Conservation (phyloP, 2,797 vertebrate species). For the Poecilia picta region DNA sequence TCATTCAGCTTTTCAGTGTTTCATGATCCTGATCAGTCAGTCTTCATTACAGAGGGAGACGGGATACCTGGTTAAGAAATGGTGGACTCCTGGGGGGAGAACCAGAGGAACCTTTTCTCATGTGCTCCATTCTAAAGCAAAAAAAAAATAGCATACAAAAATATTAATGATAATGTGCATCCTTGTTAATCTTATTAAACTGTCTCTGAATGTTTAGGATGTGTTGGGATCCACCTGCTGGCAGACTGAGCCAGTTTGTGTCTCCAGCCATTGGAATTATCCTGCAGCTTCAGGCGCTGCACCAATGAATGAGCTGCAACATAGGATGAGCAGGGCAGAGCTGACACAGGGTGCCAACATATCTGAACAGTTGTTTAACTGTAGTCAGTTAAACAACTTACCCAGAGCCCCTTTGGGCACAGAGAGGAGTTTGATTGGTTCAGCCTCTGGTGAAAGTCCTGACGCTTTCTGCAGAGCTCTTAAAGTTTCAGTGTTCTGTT, state of each 20-base stretch:
- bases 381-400: constrained; percentile 4
- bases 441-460: constrained; percentile 69
- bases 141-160: not conserved
- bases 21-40: not conserved
- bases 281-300: constrained; percentile 71
- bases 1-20: too few relatives aligned
- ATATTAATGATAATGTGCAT: not conserved
- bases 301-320: constrained; percentile 73
- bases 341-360: not conserved
- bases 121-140: constrained; percentile 67
- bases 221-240: constrained; percentile 47
- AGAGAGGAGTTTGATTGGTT: constrained; percentile 75
- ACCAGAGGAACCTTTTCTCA: constrained; percentile 60
- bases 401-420: constrained; percentile 78
- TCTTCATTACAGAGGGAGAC: not conserved
- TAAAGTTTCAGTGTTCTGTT: constrained; percentile 81
- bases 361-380: not conserved
- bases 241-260: constrained; percentile 66
- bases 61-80: constrained; percentile 53
- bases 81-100: constrained; percentile 54
- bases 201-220: not conserved
- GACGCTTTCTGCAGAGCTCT: constrained; percentile 80
- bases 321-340: not conserved
- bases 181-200: not conserved
- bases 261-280: constrained; percentile 51